Evolutionary conservation across 2,113 vertebrate genomes (phyloP).

Genomic region (Lepus americanus): DNA sequence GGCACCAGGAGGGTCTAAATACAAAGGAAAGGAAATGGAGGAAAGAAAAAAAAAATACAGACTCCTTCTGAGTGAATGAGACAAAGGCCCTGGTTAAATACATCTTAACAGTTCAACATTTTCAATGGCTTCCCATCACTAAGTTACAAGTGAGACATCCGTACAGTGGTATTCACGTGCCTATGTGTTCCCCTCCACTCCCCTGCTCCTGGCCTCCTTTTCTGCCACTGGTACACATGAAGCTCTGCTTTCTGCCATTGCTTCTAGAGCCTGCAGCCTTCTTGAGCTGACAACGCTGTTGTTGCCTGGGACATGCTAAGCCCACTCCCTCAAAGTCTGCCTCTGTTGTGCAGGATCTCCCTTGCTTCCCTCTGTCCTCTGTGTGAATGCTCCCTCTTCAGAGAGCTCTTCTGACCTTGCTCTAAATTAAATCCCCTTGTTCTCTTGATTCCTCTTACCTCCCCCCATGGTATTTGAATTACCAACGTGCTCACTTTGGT

Average conservation of each 20-base stretch:
- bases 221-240: too few species aligned
- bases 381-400: neutral
- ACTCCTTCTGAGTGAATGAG: neutral
- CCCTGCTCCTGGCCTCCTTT: neutral
- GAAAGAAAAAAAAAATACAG: too few species aligned
- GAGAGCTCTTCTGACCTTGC: neutral
- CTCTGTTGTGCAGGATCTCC: neutral
- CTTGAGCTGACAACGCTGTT: neutral
- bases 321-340: neutral
- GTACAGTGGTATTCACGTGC: neutral
- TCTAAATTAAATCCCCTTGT: neutral
- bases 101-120: neutral
- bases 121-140: neutral
- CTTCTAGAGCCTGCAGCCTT: neutral
- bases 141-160: neutral
- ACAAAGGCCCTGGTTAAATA: neutral
- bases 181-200: too few species aligned
- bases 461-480: neutral
- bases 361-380: neutral
- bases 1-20: too few species aligned
- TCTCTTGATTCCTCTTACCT: neutral
- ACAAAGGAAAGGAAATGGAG: too few species aligned
- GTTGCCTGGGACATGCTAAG: neutral
- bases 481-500: neutral
- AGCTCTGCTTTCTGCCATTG: fast-evolving